Conservation (phyloP, 2,888 invertebrate species). For the Apamea sordens region DNA sequence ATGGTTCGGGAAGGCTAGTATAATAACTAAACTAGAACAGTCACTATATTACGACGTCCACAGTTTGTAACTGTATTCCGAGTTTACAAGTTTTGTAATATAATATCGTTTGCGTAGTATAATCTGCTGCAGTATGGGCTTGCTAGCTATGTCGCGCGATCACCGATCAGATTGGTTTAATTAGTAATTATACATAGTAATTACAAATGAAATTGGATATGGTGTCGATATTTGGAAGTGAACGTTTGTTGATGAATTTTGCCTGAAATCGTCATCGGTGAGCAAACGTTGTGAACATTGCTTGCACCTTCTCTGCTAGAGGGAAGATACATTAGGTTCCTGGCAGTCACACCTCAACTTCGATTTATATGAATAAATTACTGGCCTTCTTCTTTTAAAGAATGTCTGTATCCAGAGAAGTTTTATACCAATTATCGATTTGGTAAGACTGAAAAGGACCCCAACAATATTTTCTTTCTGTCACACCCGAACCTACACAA, state of each 20-base stretch:
- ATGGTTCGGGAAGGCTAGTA: slow-evolving; percentile 40
- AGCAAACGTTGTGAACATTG: neutral
- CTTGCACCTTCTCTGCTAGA: neutral
- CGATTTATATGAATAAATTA: neutral
- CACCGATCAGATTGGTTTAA: neutral
- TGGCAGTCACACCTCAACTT: neutral
- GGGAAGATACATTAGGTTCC: neutral
- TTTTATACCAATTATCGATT: neutral
- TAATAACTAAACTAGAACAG: slow-evolving; percentile 50
- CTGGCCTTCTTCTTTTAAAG: neutral
- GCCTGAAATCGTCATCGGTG: neutral
- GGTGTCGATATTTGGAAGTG: neutral
- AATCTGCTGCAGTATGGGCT: slow-evolving; percentile 19
- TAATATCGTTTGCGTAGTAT: slow-evolving; percentile 37
- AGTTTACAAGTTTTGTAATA: slow-evolving; percentile 49
- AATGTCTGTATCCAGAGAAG: neutral
- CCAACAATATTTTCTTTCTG: too few species aligned
- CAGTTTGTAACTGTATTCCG: slow-evolving; percentile 43
- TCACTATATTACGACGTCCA: slow-evolving; percentile 45
- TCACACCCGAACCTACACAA: neutral
- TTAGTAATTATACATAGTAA: neutral
- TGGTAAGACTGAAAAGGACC: neutral
- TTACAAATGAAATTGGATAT: neutral
- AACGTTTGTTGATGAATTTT: neutral
- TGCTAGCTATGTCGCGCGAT: neutral